These are phyloP conservation scores for Amazona vittata DNA, from an alignment of 2,113 vertebrate genomes.

Conservation along the genomic window DNA sequence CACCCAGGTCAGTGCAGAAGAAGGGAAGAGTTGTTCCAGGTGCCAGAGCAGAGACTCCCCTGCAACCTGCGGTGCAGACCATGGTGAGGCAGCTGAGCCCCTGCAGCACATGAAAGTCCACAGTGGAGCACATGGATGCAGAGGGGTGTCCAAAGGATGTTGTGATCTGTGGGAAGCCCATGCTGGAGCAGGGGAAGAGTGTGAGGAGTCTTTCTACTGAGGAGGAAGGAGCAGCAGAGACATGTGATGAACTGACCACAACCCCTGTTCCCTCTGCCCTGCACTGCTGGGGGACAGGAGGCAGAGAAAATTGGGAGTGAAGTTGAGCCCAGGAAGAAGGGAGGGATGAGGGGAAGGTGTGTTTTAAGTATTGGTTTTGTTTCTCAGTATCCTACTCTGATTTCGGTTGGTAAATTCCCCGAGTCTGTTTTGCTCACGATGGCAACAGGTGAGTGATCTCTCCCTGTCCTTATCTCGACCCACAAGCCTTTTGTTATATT, in stretches of 20 bases:
- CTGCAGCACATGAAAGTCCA: neutral
- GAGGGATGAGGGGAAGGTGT: rapidly evolving
- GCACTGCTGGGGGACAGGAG: rapidly evolving
- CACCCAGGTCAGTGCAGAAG: neutral
- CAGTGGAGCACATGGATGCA: neutral
- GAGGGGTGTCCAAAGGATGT: neutral
- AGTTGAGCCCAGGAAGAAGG: neutral
- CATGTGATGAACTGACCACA: neutral
- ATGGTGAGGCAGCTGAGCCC: neutral
- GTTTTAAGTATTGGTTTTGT: neutral
- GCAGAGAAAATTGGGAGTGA: neutral
- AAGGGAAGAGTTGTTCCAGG: neutral
- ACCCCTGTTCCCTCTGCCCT: rapidly evolving
- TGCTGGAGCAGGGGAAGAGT: neutral
- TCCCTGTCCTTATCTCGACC: neutral
- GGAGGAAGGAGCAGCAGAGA: neutral
- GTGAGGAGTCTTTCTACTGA: neutral
- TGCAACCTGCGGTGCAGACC: neutral
- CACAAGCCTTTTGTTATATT: neutral
- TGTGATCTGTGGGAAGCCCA: neutral
- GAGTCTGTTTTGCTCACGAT: neutral
- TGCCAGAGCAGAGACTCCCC: neutral
- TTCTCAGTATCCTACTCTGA: neutral
- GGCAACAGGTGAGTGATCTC: neutral
- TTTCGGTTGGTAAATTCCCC: neutral